Percentiles rank a stretch among this genome's conserved stretches.
These are phyloP conservation scores for Callionymus lyra DNA, from an alignment of 2,113 vertebrate genomes.

Conservation along the genomic window DNA sequence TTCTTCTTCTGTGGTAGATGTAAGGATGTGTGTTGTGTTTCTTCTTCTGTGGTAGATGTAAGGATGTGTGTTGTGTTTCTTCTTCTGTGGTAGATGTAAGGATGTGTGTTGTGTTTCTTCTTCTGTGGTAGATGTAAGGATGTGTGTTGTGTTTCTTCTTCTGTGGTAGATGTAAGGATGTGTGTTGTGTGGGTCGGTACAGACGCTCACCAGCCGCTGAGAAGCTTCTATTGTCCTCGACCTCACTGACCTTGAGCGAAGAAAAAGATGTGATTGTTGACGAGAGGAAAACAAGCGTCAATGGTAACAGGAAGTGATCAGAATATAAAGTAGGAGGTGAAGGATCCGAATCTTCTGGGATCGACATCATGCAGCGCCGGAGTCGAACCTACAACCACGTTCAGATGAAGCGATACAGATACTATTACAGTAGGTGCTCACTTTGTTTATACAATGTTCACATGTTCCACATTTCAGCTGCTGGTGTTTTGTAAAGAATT, in stretches of 20 bases:
- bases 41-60: too few relatives aligned
- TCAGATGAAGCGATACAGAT: slow-evolving; percentile 37
- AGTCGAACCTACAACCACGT: slow-evolving; percentile 37
- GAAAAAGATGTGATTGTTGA: slow-evolving; percentile 40
- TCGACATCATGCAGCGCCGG: slow-evolving; percentile 35
- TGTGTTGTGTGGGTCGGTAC: slow-evolving; percentile 45
- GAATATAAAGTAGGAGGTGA: slow-evolving; percentile 20
- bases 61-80: too few relatives aligned
- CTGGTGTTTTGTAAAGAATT: too few relatives aligned
- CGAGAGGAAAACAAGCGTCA: slow-evolving; percentile 34
- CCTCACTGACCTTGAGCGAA: slow-evolving; percentile 33
- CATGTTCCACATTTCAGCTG: too few relatives aligned
- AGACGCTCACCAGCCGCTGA: slow-evolving; percentile 28
- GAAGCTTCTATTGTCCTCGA: slow-evolving; percentile 46
- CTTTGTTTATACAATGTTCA: not conserved
- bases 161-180: slow-evolving; percentile 14
- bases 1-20: too few relatives aligned
- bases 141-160: too few relatives aligned
- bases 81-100: too few relatives aligned
- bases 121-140: too few relatives aligned
- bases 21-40: too few relatives aligned
- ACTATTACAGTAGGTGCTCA: slow-evolving; percentile 47
- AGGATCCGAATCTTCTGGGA: slow-evolving; percentile 15
- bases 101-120: too few relatives aligned
- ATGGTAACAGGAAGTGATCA: slow-evolving; percentile 42